Evolutionary conservation across 2,113 vertebrate species (phyloP).

Genomic region (Hypanus sabinus): DNA sequence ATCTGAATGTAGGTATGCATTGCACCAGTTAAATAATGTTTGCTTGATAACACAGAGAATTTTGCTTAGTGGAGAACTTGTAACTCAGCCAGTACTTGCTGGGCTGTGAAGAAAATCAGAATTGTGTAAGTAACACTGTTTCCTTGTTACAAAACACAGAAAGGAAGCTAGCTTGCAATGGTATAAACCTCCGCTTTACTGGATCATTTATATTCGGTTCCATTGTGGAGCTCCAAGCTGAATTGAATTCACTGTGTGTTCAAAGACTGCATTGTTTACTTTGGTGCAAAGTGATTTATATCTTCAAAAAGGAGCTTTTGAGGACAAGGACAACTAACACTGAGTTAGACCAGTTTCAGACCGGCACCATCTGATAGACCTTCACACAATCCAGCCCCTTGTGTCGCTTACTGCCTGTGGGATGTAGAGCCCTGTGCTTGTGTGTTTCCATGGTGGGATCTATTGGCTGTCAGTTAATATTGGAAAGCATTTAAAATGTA

Average conservation of each 20-base stretch:
- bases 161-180: slow-evolving; percentile 7
- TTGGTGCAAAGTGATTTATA: background rate
- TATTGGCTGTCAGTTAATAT: background rate
- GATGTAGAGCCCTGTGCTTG: background rate
- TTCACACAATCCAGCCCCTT: background rate
- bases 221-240: background rate
- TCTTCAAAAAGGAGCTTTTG: background rate
- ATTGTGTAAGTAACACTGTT: slow-evolving; percentile 27
- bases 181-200: slow-evolving; percentile 25
- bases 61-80: background rate
- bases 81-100: slow-evolving; percentile 19
- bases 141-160: slow-evolving; percentile 1
- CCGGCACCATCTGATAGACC: background rate
- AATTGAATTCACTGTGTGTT: background rate
- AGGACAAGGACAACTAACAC: background rate
- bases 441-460: background rate
- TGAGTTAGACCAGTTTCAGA: background rate
- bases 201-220: background rate
- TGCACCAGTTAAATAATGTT: background rate
- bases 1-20: background rate
- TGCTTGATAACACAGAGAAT: background rate
- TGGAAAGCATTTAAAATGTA: slow-evolving; percentile 15
- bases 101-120: slow-evolving; percentile 28
- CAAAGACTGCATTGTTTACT: slow-evolving; percentile 1
- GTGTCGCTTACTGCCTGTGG: background rate